A percentile compares a stretch with the other conserved stretches of the same genome.
Evolutionary conservation across 2,888 invertebrate genomes (phyloP).

Genomic region (Globia sparganii): DNA sequence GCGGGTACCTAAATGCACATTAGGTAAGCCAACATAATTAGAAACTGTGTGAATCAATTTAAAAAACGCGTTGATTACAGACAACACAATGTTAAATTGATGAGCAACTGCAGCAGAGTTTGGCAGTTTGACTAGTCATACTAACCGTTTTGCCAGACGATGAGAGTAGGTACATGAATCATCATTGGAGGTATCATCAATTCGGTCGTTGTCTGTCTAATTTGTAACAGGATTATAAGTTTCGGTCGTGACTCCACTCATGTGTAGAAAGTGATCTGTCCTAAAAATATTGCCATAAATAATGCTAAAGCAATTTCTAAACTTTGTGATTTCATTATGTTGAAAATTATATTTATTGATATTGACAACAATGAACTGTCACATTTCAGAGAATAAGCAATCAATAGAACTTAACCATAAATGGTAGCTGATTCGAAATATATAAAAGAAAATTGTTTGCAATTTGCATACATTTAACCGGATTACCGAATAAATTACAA

Average conservation of each 20-base stretch:
- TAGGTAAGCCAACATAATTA: neutral
- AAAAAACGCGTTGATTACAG: neutral
- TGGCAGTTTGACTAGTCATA: neutral
- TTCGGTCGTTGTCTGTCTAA: slow-evolving; percentile 54
- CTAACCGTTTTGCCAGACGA: neutral
- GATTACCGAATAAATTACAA: slow-evolving; percentile 13
- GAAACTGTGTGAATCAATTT: neutral
- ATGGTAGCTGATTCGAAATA: neutral
- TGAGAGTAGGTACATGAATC: slow-evolving; percentile 65
- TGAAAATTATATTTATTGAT: neutral
- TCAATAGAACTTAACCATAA: neutral
- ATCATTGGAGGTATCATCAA: slow-evolving; percentile 62
- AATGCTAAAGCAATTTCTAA: slow-evolving; percentile 18
- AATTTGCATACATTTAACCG: slow-evolving; percentile 16
- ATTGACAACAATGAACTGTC: neutral
- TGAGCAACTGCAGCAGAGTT: neutral
- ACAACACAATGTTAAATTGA: neutral
- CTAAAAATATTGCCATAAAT: slow-evolving; percentile 33
- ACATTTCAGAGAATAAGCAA: neutral
- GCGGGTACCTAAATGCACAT: neutral
- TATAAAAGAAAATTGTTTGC: neutral
- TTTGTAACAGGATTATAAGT: slow-evolving; percentile 67
- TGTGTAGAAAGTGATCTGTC: slow-evolving; percentile 68
- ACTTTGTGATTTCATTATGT: slow-evolving; percentile 1
- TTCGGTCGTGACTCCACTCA: slow-evolving; percentile 67